Evolutionary conservation across 2,888 invertebrate species (phyloP).

Genomic region (Argyra leucocephala): DNA sequence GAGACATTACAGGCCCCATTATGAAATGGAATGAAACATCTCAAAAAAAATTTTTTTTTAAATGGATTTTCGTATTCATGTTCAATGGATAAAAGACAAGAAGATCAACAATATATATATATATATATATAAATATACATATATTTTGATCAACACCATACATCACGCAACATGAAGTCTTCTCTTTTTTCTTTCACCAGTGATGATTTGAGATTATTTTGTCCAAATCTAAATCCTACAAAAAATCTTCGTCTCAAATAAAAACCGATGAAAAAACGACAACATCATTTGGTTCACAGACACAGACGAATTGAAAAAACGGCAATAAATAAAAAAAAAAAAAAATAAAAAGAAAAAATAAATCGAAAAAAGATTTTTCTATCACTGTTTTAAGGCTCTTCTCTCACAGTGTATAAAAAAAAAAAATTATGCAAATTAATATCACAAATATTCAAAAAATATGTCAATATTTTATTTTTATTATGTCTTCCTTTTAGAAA

Average conservation of each 20-base stretch:
- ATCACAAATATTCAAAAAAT: not conserved
- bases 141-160: not conserved
- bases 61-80: not conserved
- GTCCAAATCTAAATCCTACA: not conserved
- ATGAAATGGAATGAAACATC: not conserved
- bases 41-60: not conserved
- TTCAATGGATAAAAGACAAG: not conserved
- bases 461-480: too few relatives aligned
- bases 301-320: not conserved
- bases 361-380: not conserved
- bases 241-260: not conserved
- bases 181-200: not conserved
- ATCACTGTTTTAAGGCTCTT: not conserved
- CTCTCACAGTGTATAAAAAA: too few relatives aligned
- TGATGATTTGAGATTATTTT: constrained; percentile 4
- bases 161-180: constrained; percentile 6
- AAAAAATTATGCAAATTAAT: not conserved
- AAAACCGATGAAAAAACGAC: not conserved
- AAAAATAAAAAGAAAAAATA: not conserved
- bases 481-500: not conserved
- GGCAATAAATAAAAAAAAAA: not conserved
- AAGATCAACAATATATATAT: not conserved
- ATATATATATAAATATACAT: not conserved
- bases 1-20: not conserved
- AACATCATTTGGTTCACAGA: not conserved